Percentiles rank a stretch among this genome's conserved stretches.
phyloP scores from a whole-genome alignment of 2,888 invertebrate species.

The Netelia inedita region DNA sequence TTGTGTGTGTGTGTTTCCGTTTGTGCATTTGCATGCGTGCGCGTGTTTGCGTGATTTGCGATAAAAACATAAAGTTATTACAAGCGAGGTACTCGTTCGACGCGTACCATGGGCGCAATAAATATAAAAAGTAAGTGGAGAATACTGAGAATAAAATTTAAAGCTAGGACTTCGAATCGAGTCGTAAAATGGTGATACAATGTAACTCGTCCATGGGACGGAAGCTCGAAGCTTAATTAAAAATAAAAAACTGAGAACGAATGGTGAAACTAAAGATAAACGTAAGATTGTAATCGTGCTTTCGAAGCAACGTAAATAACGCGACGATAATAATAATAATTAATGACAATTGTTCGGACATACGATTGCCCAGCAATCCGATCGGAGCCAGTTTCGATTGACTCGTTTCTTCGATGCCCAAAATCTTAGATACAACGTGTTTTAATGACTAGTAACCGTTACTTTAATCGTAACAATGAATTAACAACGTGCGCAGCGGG shows the following conservation, averaged over 20 bases:
- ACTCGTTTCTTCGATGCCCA: slow-evolving; percentile 68
- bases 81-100: slow-evolving; percentile 54
- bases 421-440: slow-evolving; percentile 61
- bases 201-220: slow-evolving; percentile 59
- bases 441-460: slow-evolving; percentile 71
- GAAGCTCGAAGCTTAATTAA: slow-evolving; percentile 49
- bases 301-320: slow-evolving; percentile 40
- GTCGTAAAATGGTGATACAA: slow-evolving; percentile 17
- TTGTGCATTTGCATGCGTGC: too few relatives aligned
- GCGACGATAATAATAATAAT: slow-evolving; percentile 24
- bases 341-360: slow-evolving; percentile 50
- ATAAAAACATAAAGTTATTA: slow-evolving; percentile 38
- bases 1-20: not conserved
- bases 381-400: slow-evolving; percentile 52
- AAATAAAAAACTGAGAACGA: not conserved
- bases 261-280: not conserved
- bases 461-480: slow-evolving; percentile 67
- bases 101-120: slow-evolving; percentile 56
- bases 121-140: slow-evolving; percentile 30
- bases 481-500: slow-evolving; percentile 63
- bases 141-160: slow-evolving; percentile 49
- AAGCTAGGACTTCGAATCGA: slow-evolving; percentile 42
- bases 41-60: not conserved
- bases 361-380: slow-evolving; percentile 66
- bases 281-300: slow-evolving; percentile 24